Percentiles rank a stretch among this genome's conserved stretches.
Evolutionary conservation across 2,113 vertebrate genomes (phyloP).

Genomic region (Vombatus ursinus): DNA sequence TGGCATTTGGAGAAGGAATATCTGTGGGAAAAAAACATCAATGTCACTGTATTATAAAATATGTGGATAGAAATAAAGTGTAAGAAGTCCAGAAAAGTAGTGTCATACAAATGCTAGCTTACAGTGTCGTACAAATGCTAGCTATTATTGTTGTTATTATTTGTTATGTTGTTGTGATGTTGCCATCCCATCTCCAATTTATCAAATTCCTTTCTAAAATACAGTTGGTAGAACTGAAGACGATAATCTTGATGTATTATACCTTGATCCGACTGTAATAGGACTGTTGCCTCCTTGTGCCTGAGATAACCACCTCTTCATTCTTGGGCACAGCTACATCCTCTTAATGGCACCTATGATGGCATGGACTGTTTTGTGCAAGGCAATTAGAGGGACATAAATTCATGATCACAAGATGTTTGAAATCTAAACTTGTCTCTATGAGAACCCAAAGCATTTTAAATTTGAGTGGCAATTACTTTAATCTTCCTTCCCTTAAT

Average conservation of each 20-base stretch:
- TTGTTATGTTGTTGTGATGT: not conserved
- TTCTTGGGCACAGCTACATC: not conserved
- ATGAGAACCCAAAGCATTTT: not conserved
- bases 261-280: not conserved
- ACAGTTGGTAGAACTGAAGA: not conserved
- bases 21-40: not conserved
- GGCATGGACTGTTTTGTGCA: not conserved
- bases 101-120: not conserved
- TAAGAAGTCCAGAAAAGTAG: not conserved
- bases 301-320: not conserved
- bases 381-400: not conserved
- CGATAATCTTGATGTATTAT: not conserved
- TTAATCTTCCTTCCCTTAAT: not conserved
- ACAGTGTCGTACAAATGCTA: no score
- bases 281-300: not conserved
- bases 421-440: not conserved
- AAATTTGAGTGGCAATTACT: not conserved
- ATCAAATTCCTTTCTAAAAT: not conserved
- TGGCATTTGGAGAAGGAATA: not conserved
- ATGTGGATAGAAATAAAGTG: not conserved
- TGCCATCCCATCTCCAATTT: not conserved
- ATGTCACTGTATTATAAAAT: not conserved
- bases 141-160: not conserved
- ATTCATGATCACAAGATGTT: not conserved
- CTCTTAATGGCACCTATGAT: not conserved